phyloP scores from a whole-genome alignment of 1,140 invertebrate genomes.

The Ctenoplectra terminalis region DNA sequence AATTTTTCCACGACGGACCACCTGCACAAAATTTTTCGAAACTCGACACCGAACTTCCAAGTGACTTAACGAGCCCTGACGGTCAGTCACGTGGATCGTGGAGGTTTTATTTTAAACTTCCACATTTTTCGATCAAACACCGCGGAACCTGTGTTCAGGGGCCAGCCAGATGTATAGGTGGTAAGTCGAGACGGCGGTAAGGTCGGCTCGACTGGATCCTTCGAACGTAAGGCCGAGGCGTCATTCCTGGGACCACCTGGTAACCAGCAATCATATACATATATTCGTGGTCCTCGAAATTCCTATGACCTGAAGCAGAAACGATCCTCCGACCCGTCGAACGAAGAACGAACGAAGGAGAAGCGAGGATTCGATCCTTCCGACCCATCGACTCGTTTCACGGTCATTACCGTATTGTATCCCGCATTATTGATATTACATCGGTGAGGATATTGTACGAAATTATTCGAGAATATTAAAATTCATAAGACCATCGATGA shows the following conservation, averaged over 20 bases:
- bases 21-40: conserved; percentile 57
- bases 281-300: conserved; percentile 40
- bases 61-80: conserved; percentile 34
- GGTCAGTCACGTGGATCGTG: neutral
- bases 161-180: conserved; percentile 45
- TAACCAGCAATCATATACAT: conserved; percentile 42
- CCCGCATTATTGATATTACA: neutral
- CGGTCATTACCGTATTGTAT: neutral
- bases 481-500: neutral
- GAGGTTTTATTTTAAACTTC: conserved; percentile 41
- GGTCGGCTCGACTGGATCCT: conserved; percentile 29
- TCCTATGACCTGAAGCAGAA: conserved; percentile 42
- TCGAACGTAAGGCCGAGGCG: conserved; percentile 42
- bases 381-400: neutral
- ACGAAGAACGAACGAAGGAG: neutral
- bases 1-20: too few species aligned
- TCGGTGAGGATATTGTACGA: too few species aligned
- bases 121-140: conserved; percentile 42
- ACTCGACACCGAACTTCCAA: conserved; percentile 51
- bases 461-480: neutral
- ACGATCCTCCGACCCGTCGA: neutral
- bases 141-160: conserved; percentile 16
- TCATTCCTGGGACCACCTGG: conserved; percentile 63
- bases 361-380: neutral
- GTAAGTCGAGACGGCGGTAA: conserved; percentile 60